phyloP scores from a whole-genome alignment of 2,888 invertebrate genomes.

The Druceiella hillmani region DNA sequence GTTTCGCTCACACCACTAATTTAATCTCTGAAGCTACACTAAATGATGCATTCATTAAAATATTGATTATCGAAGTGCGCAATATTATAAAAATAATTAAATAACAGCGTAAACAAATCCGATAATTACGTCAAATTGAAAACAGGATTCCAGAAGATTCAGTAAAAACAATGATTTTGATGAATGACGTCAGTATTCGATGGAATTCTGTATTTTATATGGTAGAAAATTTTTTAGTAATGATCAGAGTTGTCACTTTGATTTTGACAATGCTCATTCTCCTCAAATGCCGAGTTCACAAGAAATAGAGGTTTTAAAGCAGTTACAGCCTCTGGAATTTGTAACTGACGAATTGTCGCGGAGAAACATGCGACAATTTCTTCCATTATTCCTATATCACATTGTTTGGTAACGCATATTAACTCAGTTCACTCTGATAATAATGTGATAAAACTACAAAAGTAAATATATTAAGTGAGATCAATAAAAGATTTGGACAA shows the following conservation, averaged over 20 bases:
- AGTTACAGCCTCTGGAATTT: slow-evolving; percentile 2
- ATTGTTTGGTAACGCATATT: slow-evolving; percentile 3
- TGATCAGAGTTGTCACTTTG: slow-evolving; percentile 4
- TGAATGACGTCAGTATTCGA: slow-evolving; percentile 6
- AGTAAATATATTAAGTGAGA: slow-evolving; percentile 3
- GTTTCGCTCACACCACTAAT: slow-evolving; percentile 4
- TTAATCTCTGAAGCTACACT: slow-evolving; percentile 3
- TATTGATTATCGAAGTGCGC: slow-evolving; percentile 5
- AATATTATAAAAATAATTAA: slow-evolving; percentile 4
- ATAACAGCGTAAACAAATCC: slow-evolving; percentile 5
- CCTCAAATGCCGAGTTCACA: slow-evolving; percentile 2
- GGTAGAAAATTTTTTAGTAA: slow-evolving; percentile 6
- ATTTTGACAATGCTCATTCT: slow-evolving; percentile 5
- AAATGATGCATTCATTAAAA: slow-evolving; percentile 1
- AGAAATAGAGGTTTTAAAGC: slow-evolving; percentile 5
- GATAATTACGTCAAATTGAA: slow-evolving; percentile 2
- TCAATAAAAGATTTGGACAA: slow-evolving; percentile 3
- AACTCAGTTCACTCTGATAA: slow-evolving; percentile 3
- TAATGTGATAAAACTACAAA: neutral
- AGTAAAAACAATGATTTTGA: slow-evolving; percentile 5
- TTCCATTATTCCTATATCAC: slow-evolving; percentile 4
- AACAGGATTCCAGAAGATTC: slow-evolving; percentile 3
- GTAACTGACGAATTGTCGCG: slow-evolving; percentile 2
- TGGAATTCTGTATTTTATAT: slow-evolving; percentile 6
- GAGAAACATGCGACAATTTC: slow-evolving; percentile 3